Evolutionary conservation across 2,113 vertebrate genomes (phyloP), one percentile per base, ranked within the genome.

Genomic region (Nothobranchius kuhntae): DNA sequence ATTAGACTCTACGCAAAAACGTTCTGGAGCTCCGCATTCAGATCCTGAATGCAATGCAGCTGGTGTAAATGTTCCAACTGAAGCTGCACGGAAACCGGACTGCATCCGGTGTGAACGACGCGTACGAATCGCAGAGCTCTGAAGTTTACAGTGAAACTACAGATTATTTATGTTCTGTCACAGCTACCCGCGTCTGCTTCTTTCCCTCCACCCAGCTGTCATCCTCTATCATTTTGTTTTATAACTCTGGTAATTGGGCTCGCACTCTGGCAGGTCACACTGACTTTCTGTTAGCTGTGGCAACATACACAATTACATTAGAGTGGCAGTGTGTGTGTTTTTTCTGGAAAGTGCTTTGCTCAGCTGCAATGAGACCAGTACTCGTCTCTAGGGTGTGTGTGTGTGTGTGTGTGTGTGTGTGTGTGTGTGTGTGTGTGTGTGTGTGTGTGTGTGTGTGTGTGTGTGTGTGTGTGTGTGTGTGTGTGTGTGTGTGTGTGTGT

Each of bases 231-330:
- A 66, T 86, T 79, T 76, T 76, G 74, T 72, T 81, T 84, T 80
- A 75, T 72, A 21, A 82, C 14, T n/a, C 69, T 40, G 26, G 66
- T 84, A 82, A 84, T 78, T 55, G 13, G 69, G 72, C 67, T 81
- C 75, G 30, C 70, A 65, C 61, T 79, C 58, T 75, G 73, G 77
- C 81, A 80, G 86, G 83, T 86, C 86, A 74, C 56, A 13, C 74
- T 65, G 79, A 58, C 71, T 83, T 83, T 84, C 77, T 82, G 79
- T 82, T 82, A 74, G 78, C 46, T 11, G 50, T 55, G 69, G 74
- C n/a, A 48, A 86, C 77, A 67, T 53, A 64, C 76, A 74, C 68
- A 74, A 81, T 86, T 67, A 77, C 79, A 78, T 86, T 81, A 78
- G 54, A 42, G 72, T 21, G 66, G 26, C 50, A 12, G 21, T 50